phyloP scores from a whole-genome alignment of 1,140 invertebrate species.

The Gryllus bimaculatus region DNA sequence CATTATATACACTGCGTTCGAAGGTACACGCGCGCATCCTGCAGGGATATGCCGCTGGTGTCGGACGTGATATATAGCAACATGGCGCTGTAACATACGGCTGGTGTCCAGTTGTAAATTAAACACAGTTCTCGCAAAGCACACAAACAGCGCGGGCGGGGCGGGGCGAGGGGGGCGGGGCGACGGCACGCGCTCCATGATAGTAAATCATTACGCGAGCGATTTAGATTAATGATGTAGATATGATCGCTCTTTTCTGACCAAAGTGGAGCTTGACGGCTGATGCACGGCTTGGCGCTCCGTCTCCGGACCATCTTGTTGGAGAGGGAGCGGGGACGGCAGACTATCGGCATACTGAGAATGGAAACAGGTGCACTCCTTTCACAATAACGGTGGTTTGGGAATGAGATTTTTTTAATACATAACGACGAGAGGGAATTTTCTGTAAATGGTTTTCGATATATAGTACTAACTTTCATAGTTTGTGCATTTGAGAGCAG shows the following conservation, averaged over 20 bases:
- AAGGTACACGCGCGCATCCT: not conserved
- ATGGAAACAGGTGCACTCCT: too few species aligned
- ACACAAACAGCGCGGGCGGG: not conserved
- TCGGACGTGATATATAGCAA: not conserved
- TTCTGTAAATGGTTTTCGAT: too few species aligned
- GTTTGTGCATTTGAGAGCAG: too few species aligned
- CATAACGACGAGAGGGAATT: too few species aligned
- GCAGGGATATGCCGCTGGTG: not conserved
- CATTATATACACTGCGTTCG: not conserved
- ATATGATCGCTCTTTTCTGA: not conserved
- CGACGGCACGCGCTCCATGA: not conserved
- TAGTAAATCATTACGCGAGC: not conserved
- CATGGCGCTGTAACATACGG: not conserved
- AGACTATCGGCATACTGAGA: not conserved
- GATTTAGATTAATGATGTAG: constrained; percentile 1
- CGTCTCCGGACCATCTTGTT: not conserved
- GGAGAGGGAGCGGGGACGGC: not conserved
- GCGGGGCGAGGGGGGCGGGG: too few species aligned
- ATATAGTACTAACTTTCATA: too few species aligned
- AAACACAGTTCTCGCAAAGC: not conserved
- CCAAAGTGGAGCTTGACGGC: too few species aligned
- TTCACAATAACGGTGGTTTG: too few species aligned
- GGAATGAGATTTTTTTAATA: too few species aligned
- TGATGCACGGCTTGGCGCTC: too few species aligned
- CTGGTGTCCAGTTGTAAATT: not conserved